Conservation (phyloP, 2,113 vertebrate genomes). For the Melierax canorus region DNA sequence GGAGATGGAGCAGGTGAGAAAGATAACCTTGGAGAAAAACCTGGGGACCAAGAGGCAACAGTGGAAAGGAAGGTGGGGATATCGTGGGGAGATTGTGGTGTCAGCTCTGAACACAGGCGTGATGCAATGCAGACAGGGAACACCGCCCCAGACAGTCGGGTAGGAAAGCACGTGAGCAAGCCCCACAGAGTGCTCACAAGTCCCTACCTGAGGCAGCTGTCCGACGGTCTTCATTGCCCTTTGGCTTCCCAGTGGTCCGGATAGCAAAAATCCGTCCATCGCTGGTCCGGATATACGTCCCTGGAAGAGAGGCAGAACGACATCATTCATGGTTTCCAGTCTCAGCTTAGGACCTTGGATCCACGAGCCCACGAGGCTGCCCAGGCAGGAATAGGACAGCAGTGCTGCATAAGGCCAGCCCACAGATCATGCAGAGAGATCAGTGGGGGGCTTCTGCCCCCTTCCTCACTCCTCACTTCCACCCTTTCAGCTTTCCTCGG, state of each 20-base stretch:
- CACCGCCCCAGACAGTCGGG: no score
- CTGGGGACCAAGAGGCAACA: neutral
- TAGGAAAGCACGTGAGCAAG: neutral
- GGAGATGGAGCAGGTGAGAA: neutral
- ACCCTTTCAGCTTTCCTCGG: neutral
- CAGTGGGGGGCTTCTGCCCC: neutral
- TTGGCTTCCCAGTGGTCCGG: constrained; percentile 89
- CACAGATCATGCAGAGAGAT: neutral
- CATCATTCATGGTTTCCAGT: neutral
- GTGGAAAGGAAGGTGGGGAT: neutral
- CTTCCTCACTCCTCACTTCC: neutral
- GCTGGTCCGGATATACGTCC: constrained; percentile 94
- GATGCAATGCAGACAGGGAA: neutral
- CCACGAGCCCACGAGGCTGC: neutral
- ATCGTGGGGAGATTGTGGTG: neutral
- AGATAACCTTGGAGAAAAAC: neutral
- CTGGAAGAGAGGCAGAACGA: constrained; percentile 62
- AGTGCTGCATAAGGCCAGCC: neutral
- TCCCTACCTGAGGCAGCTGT: constrained; percentile 81
- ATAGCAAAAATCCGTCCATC: constrained; percentile 98
- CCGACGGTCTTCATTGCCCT: constrained; percentile 75
- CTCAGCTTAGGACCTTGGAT: neutral
- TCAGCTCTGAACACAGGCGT: neutral
- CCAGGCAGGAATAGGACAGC: neutral
- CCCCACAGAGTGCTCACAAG: neutral